phyloP scores from a whole-genome alignment of 2,113 vertebrate species.

The Campylomormyrus tamandua region DNA sequence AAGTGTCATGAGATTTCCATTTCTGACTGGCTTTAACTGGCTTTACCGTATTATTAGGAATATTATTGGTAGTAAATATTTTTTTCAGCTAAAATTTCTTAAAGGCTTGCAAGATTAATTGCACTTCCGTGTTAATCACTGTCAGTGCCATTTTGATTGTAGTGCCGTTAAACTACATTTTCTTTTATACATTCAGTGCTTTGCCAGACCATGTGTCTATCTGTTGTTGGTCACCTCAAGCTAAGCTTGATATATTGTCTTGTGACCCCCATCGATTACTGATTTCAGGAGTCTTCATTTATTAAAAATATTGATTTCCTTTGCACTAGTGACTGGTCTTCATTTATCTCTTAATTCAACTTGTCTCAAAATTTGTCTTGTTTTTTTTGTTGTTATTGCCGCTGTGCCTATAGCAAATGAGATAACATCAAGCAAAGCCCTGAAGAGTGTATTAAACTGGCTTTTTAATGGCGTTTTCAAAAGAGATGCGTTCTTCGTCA shows the following conservation, averaged over 20 bases:
- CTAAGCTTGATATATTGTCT: neutral
- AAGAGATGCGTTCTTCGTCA: neutral
- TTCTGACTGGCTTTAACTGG: neutral
- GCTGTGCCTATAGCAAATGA: neutral
- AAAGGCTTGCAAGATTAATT: neutral
- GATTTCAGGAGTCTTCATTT: neutral
- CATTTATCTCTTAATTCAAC: neutral
- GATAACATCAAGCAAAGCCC: neutral
- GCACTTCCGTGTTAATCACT: neutral
- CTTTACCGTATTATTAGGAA: neutral
- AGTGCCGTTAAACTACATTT: neutral
- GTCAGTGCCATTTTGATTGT: neutral
- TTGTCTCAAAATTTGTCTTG: neutral
- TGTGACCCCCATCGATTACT: neutral
- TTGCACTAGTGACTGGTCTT: neutral
- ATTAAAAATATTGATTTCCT: neutral
- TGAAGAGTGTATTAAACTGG: neutral
- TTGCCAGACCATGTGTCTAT: neutral
- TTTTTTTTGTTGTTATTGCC: neutral
- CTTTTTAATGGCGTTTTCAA: neutral
- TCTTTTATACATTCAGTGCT: neutral
- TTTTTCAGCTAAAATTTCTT: neutral
- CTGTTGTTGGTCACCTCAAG: neutral
- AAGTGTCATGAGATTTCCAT: neutral
- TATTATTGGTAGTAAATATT: neutral